Evolutionary conservation across 2,113 vertebrate genomes (phyloP).

Genomic region (Chitala chitala): DNA sequence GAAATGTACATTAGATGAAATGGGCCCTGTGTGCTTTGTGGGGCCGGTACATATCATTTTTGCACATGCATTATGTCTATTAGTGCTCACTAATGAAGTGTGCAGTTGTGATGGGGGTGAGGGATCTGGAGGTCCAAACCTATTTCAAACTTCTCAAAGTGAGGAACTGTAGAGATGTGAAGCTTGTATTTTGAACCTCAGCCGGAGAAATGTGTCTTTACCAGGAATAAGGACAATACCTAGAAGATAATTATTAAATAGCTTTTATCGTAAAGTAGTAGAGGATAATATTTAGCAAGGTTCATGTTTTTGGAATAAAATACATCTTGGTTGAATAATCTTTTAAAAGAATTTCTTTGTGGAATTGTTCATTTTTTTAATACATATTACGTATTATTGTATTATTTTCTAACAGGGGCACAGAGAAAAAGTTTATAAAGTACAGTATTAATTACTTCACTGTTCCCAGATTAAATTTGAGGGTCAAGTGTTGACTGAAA

Average conservation of each 20-base stretch:
- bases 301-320: too few relatives aligned
- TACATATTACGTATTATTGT: too few relatives aligned
- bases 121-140: not conserved
- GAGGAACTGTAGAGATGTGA: not conserved
- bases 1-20: constrained; percentile 6
- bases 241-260: too few relatives aligned
- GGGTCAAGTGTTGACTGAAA: not conserved
- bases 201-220: not conserved
- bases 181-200: not conserved
- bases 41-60: not conserved
- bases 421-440: too few relatives aligned
- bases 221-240: not conserved
- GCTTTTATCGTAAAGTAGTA: too few relatives aligned
- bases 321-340: too few relatives aligned
- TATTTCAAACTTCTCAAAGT: not conserved
- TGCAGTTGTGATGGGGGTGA: not conserved
- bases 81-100: not conserved
- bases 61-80: not conserved
- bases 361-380: too few relatives aligned
- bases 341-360: too few relatives aligned
- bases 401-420: too few relatives aligned
- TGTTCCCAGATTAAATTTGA: too few relatives aligned
- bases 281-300: too few relatives aligned
- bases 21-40: not conserved
- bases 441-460: too few relatives aligned